Evolutionary conservation across 64 coral and sea anemone genomes (phyloP), one percentile per base, ranked within the genome.

Genomic region (Stylophora pistillata): DNA sequence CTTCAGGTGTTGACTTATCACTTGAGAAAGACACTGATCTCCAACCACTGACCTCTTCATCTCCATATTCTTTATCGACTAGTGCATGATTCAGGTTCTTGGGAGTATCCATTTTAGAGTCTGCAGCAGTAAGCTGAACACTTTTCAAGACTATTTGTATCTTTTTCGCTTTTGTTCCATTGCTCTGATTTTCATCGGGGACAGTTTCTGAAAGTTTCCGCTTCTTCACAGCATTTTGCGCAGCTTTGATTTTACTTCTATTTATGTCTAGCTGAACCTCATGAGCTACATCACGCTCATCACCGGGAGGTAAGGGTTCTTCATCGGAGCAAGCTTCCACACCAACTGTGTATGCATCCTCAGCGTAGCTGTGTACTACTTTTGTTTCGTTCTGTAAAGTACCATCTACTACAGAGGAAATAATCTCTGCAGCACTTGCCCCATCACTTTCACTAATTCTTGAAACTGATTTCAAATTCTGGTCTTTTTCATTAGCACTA

Each of bases 271-370:
- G 57, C 3, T 87, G 87, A 6, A 92, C 90, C 54, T 96, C 90
- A 15, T 92, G 94, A 58, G 90, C 82, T 53, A 96, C 86, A 89
- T 86, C 83, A 31, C 20, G 53, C 41, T 96, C 94, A 86, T 96
- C 94, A 25, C 94, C 94, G 13, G 94, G 94, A 58, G 94, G 94
- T 4, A 93, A 81, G 15, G 94, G 94, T 71, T 96, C 94, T 25
- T 89, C 94, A 89, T 93, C 87, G 58, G 86, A 96, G 79, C 88
- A 94, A 65, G 87, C 76, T 61, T 95, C 94, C 62, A 89, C 81
- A 12, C 78, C 79, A 86, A 89, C 74, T 58, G 86, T 92, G 58
- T 92, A 89, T 34, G 86, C 94, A 80, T 89, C 85, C 78, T 85
- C 28, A 55, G 76, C n/a, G 81, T 76, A 87, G 20, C 31, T 75